Conservation (phyloP, 2,888 invertebrate genomes). For the Patella pellucida region DNA sequence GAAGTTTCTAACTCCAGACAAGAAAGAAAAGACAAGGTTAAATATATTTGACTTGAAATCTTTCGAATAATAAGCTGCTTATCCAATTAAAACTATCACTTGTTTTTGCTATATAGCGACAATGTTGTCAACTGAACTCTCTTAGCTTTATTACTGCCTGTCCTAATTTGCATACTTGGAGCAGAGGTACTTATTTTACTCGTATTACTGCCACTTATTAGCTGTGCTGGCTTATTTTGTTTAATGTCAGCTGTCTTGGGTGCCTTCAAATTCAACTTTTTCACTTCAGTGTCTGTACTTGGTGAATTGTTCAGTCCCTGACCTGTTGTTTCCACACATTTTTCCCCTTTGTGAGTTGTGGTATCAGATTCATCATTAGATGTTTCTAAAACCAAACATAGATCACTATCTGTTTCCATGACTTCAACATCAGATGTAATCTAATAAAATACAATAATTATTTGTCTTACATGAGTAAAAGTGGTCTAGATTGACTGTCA, state of each 20-base stretch:
- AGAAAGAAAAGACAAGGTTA: no score
- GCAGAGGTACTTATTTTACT: constrained; percentile 15
- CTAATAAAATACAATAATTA: neutral
- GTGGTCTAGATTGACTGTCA: neutral
- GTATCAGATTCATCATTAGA: constrained; percentile 17
- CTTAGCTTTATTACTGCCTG: constrained; percentile 38
- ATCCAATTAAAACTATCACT: neutral
- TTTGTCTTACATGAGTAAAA: neutral
- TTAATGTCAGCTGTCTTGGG: no score
- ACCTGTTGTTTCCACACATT: neutral
- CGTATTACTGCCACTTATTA: neutral
- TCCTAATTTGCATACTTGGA: constrained; percentile 29
- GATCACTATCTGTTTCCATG: constrained; percentile 10
- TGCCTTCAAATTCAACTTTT: neutral
- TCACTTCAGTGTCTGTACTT: neutral
- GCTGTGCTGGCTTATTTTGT: neutral
- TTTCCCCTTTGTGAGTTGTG: constrained; percentile 14
- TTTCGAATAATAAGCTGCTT: no score
- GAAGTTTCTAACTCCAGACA: no score
- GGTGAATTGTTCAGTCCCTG: neutral
- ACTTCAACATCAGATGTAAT: constrained; percentile 4
- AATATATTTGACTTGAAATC: no score
- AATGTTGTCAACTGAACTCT: constrained; percentile 47
- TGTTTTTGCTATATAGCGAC: constrained; percentile 24
- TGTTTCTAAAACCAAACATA: constrained; percentile 18